Evolutionary conservation across 2,797 vertebrate species (phyloP), one percentile per base, ranked within the genome.

Genomic region (Sebastes kiyomatsui): DNA sequence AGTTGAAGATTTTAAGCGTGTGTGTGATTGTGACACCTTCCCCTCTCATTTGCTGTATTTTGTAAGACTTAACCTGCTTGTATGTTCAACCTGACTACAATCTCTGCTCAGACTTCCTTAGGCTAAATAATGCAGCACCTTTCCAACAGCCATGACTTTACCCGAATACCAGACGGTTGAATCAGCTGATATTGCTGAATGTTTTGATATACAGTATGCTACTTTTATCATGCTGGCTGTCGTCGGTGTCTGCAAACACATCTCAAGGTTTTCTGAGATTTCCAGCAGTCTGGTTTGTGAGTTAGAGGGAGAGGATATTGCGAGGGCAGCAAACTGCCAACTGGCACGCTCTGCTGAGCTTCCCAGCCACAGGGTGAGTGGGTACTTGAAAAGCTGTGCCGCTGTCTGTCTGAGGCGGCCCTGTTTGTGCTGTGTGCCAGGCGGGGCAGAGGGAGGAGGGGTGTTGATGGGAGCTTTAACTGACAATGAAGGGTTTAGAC

Each of bases 351-450:
- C 79, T 42, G 76, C 88, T 87, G 85, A 85, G 83, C 83, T 84
- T 90, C 82, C 65, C 85, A 80, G 88, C 90, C 90, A 83, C 90
- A 76, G 90, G 86, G 82, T 78, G 84, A 93, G 87, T 80, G 91
- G 86, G 81, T 81, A 78, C 90, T 92, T 88, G 86, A 93, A 92
- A 87, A 82, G 79, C 90, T 87, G 85, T 80, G 77, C 77, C 79
- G 73, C 88, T 88, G 88, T 91, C 89, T 90, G 85, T 88, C 80
- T 84, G 84, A 87, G 81, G 75, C 88, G 55, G 91, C 81, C 68
- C 81, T 83, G 86, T 84, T 84, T 72, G 89, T 77, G 85, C 79
- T 87, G 71, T 59, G 83, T 92, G 89, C 88, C 90, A 92, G 87
- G 87, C 87, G 1, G 71, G 80, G 79, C 77, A 66, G 72, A 67